Percentiles rank a stretch among this genome's conserved stretches.
phyloP scores from a whole-genome alignment of 2,888 invertebrate genomes.

The Melangyna quadrimaculata region DNA sequence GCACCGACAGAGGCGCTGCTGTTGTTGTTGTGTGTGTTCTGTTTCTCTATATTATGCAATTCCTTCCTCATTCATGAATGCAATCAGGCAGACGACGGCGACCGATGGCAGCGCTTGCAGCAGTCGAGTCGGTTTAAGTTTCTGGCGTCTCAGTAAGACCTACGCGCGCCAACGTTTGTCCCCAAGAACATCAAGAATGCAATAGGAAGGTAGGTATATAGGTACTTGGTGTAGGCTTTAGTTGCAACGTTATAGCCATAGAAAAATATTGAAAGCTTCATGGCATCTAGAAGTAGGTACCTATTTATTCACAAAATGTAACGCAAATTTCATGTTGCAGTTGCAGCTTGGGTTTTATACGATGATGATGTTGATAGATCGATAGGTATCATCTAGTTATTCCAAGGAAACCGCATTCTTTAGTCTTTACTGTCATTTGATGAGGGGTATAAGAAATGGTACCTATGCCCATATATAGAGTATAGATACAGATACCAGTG shows the following conservation, averaged over 20 bases:
- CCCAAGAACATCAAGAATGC: constrained; percentile 6
- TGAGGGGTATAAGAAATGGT: background rate
- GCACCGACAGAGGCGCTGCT: constrained; percentile 31
- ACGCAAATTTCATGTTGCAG: constrained; percentile 10
- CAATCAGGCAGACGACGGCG: constrained; percentile 42
- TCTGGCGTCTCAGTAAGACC: constrained; percentile 61
- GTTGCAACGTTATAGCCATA: background rate
- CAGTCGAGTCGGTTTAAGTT: constrained; percentile 42
- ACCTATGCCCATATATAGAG: background rate
- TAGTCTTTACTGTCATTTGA: background rate
- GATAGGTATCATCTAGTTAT: background rate
- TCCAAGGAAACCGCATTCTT: background rate
- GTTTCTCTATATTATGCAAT: constrained; percentile 60
- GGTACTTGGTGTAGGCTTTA: constrained; percentile 2
- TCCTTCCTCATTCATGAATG: constrained; percentile 68
- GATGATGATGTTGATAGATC: constrained; percentile 5
- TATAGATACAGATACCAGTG: background rate
- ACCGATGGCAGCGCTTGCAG: background rate
- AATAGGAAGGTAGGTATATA: background rate
- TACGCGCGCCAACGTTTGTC: constrained; percentile 25
- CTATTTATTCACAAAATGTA: background rate
- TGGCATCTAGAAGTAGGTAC: background rate
- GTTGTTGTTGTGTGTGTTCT: background rate
- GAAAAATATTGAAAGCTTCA: background rate
- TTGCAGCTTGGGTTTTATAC: background rate